Evolutionary conservation across 2,888 invertebrate genomes (phyloP), one percentile per base, ranked within the genome.

Genomic region (Helleia helle): DNA sequence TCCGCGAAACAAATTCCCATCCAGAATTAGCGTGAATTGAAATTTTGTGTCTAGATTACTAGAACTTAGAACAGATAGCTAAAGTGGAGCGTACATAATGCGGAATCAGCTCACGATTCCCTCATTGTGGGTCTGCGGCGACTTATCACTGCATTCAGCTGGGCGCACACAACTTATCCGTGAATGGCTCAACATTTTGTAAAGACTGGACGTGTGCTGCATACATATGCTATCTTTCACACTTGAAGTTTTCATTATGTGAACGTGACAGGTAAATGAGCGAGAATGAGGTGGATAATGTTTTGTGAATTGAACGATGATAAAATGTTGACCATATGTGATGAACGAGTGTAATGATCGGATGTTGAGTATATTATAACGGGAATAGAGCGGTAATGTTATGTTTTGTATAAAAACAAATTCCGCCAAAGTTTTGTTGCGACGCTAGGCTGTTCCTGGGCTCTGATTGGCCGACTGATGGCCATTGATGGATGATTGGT

Each of bases 121-220:
- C 59, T 63, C 74, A 72, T 73, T 71, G 71, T n/a, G n/a, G n/a
- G n/a, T 71, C 55, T 58, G 56, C 46, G 57, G 54, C 59, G 64
- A 71, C 70, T 75, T 80, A 77, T 76, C 76, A 70, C 64, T n/a
- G 58, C 64, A 66, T 69, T 70, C 71, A 67, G 65, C 54, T 65
- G 66, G 65, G 58, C 67, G 68, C 67, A 63, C 68, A 65, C 62
- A 81, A 80, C 74, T 83, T 80, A 72, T 70, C 72, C 74, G 62
- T 75, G 79, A 79, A 77, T 75, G 70, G 71, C 70, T 74, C 76
- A 73, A 62, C 62, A 81, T 76, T 80, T 80, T 77, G 81, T 77
- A 76, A 81, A 79, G 80, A 76, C 77, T 71, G 58, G 75, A 79
- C 79, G 83, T 81, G 81, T 66, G 66, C 58, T 58, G 79, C 71